phyloP scores from a whole-genome alignment of 2,113 vertebrate species.

The Elaphurus davidianus region DNA sequence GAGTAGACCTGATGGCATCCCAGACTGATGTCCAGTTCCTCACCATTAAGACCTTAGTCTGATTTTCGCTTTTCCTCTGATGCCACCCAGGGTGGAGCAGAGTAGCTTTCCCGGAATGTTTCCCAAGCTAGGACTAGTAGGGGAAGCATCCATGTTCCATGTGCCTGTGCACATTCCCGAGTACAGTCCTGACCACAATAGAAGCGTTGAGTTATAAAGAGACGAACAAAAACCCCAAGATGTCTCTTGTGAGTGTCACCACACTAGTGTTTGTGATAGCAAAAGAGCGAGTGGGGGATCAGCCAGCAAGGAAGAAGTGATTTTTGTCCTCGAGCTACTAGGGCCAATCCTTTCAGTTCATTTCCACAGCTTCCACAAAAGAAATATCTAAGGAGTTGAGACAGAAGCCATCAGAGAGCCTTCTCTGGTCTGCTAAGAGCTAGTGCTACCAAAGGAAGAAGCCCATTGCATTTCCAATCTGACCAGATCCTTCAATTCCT shows the following conservation, averaged over 20 bases:
- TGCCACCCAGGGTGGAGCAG: neutral
- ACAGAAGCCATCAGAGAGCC: neutral
- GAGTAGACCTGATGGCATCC: neutral
- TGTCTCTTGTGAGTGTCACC: neutral
- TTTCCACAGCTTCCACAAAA: neutral
- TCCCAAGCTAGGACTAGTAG: neutral
- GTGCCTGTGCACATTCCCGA: neutral
- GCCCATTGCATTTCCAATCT: neutral
- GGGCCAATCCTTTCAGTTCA: neutral
- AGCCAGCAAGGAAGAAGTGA: neutral
- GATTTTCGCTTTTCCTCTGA: neutral
- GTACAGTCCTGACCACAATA: neutral
- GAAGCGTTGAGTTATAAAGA: neutral
- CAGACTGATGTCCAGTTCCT: neutral
- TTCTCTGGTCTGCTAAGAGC: neutral
- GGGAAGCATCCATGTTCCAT: neutral
- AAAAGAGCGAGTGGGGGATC: neutral
- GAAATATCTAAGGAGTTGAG: neutral
- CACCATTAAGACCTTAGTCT: neutral
- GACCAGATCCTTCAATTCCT: neutral
- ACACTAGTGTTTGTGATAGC: neutral
- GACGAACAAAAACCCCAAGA: neutral
- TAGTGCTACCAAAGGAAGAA: neutral
- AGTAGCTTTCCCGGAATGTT: neutral
- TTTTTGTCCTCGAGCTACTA: neutral